Evolutionary conservation across 2,888 invertebrate species (phyloP), one percentile per base, ranked within the genome.

Genomic region (Uloborus plumipes): DNA sequence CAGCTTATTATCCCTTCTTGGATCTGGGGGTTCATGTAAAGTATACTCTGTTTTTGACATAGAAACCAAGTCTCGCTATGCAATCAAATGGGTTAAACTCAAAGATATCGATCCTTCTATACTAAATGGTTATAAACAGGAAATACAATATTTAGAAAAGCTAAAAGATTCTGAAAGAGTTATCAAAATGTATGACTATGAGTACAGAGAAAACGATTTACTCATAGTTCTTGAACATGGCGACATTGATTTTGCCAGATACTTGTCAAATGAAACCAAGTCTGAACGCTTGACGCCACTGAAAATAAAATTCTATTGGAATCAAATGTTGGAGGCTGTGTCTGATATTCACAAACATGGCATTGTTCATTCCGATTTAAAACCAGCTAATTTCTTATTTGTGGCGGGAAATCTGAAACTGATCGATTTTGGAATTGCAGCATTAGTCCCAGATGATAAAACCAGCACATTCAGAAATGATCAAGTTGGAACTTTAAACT

Each of bases 381-480:
- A 99, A 89, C 99, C 99, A 0, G 96, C 96, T 0, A 99, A 99
- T 90, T 99, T 99, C 89, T 91, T 99, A 59, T 91, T 96, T 88
- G 94, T 95, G 9, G 92, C 93, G 85, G 95, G 94, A 1, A 92
- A 93, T 61, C 89, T 99, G 75, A 99, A 99, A 90, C 90, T 99
- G 79, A 99, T 99, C 86, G 99, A 99, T 91, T 99, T 99, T 91
- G 99, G 98, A 73, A 97, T 99, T 87, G 95, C 98, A 66, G 94
- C 95, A 65, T 93, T 94, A 71, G 92, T 98, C 86, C 94, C 94
- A 86, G 91, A 92, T 77, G 97, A 98, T 89, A 94, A 94, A 89
- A 98, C 98, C 0, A 95, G 95, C 87, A 94, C 97, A 78, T 92
- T 94, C 71, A 95, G 95, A 89, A 92, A 94, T 87, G 93, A 67